Evolutionary conservation across 2,113 vertebrate species (phyloP).

Genomic region (Balaeniceps rex): DNA sequence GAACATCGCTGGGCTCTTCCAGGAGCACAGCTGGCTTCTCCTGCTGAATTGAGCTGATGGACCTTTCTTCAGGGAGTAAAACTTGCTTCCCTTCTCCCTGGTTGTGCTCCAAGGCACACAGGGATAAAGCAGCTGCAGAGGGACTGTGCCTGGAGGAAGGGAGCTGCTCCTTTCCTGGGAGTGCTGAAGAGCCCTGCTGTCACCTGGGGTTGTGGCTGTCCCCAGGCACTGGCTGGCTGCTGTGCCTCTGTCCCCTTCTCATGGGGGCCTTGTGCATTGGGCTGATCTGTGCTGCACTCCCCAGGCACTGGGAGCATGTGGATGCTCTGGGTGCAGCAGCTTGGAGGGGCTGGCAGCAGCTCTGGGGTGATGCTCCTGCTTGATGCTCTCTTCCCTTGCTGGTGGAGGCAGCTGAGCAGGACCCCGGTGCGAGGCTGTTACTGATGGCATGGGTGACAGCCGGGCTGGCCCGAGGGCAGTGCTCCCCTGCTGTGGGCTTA

Average conservation of each 20-base stretch:
- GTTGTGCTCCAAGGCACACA: neutral
- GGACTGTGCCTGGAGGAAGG: neutral
- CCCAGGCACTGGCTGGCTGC: too few relatives aligned
- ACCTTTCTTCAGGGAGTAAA: neutral
- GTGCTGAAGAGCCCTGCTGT: neutral
- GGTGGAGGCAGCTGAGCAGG: neutral
- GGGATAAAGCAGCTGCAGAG: neutral
- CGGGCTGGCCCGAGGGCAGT: neutral
- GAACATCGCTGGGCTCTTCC: neutral
- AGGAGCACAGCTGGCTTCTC: neutral
- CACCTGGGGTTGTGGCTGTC: neutral
- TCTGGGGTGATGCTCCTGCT: neutral
- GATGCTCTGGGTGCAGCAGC: neutral
- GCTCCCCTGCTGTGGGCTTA: neutral
- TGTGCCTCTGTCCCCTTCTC: neutral
- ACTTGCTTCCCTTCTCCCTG: neutral
- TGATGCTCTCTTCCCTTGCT: too few relatives aligned
- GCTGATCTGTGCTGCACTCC: fast-evolving
- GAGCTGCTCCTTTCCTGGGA: neutral
- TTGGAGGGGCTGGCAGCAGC: neutral
- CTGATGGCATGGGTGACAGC: too few relatives aligned
- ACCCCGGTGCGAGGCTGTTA: neutral
- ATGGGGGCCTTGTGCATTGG: fast-evolving
- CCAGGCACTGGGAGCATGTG: fast-evolving
- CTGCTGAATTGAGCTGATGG: neutral